Evolutionary conservation across 35 echinoderm and acorn worm genomes (phyloP).

Genomic region (Ophiothrix spiculata): DNA sequence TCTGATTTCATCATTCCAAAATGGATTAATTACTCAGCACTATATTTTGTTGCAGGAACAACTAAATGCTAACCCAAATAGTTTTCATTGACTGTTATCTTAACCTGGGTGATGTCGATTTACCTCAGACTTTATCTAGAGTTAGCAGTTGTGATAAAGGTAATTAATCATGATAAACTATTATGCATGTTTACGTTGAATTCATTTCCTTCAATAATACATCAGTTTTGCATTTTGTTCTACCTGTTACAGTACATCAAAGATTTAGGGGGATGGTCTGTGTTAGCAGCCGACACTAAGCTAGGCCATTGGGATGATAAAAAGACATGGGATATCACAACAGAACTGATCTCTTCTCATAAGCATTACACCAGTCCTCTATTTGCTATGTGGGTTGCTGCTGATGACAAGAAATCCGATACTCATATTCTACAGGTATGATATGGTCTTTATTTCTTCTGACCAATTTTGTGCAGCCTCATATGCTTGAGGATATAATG

Average conservation of each 20-base stretch:
- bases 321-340: slow-evolving; percentile 29
- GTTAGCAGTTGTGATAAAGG: too few species aligned
- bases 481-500: too few species aligned
- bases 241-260: slow-evolving; percentile 45
- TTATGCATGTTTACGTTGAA: neutral
- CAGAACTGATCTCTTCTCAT: slow-evolving; percentile 14
- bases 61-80: too few species aligned
- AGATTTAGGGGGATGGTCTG: slow-evolving; percentile 61
- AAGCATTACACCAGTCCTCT: slow-evolving; percentile 30
- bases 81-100: too few species aligned
- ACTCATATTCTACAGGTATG: slow-evolving; percentile 66
- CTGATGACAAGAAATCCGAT: slow-evolving; percentile 75
- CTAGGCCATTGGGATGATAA: slow-evolving; percentile 48
- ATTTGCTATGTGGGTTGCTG: slow-evolving; percentile 40
- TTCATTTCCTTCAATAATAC: neutral
- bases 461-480: neutral
- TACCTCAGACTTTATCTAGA: too few species aligned
- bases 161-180: too few species aligned
- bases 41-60: too few species aligned
- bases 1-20: too few species aligned
- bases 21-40: too few species aligned
- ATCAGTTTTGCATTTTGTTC: neutral
- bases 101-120: too few species aligned
- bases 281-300: slow-evolving; percentile 42
- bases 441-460: neutral